Percentiles rank a stretch among this genome's conserved stretches.
Evolutionary conservation across 2,888 invertebrate species (phyloP).

Genomic region (Glyphotaelius pellucidus): DNA sequence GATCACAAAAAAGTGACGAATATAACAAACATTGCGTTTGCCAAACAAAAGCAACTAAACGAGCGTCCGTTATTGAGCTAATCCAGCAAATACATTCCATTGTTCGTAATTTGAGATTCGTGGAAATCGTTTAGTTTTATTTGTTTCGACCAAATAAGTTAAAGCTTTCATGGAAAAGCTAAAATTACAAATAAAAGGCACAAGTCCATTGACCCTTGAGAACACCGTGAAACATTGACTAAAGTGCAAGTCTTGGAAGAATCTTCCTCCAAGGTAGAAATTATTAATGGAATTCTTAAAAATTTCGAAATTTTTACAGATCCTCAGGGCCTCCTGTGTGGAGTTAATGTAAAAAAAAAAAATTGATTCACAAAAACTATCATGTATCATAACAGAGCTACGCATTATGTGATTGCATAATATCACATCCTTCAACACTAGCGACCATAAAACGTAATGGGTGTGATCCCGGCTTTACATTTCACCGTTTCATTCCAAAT

Average conservation of each 20-base stretch:
- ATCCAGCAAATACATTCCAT: constrained; percentile 33
- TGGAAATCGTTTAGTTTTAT: not conserved
- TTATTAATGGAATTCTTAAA: too few relatives aligned
- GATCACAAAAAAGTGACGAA: not conserved
- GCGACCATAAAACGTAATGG: too few relatives aligned
- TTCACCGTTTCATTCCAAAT: too few relatives aligned
- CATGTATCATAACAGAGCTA: too few relatives aligned
- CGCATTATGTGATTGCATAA: too few relatives aligned
- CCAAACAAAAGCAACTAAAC: not conserved
- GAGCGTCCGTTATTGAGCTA: constrained; percentile 11
- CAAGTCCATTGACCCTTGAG: not conserved
- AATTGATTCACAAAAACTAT: too few relatives aligned
- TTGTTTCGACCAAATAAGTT: not conserved
- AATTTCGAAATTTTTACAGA: not conserved
- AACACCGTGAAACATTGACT: not conserved
- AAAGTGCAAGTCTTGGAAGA: too few relatives aligned
- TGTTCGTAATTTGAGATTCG: constrained; percentile 21
- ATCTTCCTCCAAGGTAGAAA: too few relatives aligned
- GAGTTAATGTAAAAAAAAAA: too few relatives aligned
- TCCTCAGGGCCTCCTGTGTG: too few relatives aligned
- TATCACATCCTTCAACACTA: too few relatives aligned
- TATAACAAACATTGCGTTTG: not conserved
- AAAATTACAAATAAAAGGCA: not conserved
- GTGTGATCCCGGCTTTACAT: too few relatives aligned
- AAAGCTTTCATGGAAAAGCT: not conserved